Percentiles rank a stretch among this genome's conserved stretches.
phyloP scores from a whole-genome alignment of 1,140 invertebrate species.

The Heliconius hermathena region DNA sequence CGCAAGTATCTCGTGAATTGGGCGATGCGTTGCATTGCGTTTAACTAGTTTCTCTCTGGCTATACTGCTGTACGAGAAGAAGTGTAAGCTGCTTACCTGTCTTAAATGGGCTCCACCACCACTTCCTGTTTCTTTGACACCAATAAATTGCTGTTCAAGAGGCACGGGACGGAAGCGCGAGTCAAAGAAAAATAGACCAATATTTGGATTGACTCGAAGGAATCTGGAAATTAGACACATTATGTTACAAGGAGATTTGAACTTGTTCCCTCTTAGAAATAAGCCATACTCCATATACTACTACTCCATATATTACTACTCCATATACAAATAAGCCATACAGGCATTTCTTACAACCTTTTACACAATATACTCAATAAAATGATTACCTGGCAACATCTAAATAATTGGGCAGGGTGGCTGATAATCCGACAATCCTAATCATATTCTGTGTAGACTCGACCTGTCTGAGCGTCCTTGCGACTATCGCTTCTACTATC shows the following conservation, averaged over 20 bases:
- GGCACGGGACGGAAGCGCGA: conserved; percentile 98
- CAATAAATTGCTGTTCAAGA: conserved; percentile 95
- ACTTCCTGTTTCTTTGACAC: conserved; percentile 87
- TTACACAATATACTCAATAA: not conserved
- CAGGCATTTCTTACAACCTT: no score
- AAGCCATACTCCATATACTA: no score
- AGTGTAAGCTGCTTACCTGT: conserved; percentile 76
- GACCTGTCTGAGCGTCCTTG: conserved; percentile 96
- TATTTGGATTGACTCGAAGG: conserved; percentile 95
- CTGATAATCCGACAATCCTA: conserved; percentile 97
- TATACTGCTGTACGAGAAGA: no score
- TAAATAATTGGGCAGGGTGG: conserved; percentile 98
- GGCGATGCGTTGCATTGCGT: no score
- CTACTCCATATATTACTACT: no score
- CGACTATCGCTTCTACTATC: conserved; percentile 98
- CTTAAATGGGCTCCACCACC: conserved; percentile 83
- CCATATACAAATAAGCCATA: no score
- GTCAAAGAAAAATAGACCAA: conserved; percentile 98
- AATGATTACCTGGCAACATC: conserved; percentile 90
- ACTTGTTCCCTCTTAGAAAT: no score
- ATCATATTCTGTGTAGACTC: conserved; percentile 98
- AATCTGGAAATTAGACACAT: conserved; percentile 83
- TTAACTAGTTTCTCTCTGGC: no score
- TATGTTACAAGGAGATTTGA: no score
- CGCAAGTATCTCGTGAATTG: no score